phyloP scores from a whole-genome alignment of 2,113 vertebrate species.

The Prunella fulvescens region DNA sequence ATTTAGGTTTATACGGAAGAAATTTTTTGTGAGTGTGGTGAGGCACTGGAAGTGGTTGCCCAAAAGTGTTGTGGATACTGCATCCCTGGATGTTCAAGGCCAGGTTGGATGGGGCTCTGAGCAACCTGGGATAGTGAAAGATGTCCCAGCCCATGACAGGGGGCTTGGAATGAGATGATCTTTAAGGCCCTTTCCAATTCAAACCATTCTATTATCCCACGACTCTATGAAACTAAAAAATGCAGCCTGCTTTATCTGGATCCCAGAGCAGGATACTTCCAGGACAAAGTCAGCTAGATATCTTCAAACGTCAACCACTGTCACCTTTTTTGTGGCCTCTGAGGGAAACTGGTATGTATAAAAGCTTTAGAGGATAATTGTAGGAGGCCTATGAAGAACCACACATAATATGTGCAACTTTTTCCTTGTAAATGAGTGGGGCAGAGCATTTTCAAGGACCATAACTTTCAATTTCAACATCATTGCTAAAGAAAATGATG shows the following conservation, averaged over 20 bases:
- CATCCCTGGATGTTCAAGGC: background rate
- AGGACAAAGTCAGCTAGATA: background rate
- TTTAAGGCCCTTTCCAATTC: background rate
- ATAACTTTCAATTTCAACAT: background rate
- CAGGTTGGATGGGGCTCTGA: background rate
- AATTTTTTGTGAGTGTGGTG: background rate
- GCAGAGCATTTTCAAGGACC: background rate
- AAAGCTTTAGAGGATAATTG: background rate
- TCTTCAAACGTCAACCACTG: background rate
- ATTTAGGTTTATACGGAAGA: background rate
- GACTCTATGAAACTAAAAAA: background rate
- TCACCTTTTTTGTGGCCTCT: background rate
- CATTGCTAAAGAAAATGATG: background rate
- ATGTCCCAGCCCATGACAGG: background rate
- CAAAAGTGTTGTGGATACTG: fast-evolving
- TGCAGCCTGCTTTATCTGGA: background rate
- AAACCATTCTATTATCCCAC: background rate
- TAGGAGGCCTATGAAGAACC: background rate
- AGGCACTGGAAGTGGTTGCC: background rate
- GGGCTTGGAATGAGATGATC: fast-evolving
- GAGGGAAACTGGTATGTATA: background rate
- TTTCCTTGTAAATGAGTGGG: background rate
- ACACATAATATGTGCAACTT: background rate
- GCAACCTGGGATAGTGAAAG: background rate
- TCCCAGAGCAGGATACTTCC: background rate